A percentile compares a stretch with the other conserved stretches of the same genome.
phyloP scores from a whole-genome alignment of 2,113 vertebrate species.

The Paramisgurnus dabryanus region DNA sequence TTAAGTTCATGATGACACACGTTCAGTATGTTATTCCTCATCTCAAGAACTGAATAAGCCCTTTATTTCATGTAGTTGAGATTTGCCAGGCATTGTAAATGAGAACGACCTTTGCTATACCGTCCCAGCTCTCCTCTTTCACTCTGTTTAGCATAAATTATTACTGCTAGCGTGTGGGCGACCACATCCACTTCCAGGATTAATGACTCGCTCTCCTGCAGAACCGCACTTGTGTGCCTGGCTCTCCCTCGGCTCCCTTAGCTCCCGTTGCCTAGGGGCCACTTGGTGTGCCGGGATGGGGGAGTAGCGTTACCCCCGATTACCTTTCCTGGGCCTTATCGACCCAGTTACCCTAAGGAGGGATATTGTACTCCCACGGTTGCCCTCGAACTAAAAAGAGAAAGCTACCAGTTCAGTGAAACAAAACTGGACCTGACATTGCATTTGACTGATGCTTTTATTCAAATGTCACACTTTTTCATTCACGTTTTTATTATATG shows the following conservation, averaged over 20 bases:
- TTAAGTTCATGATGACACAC: no score
- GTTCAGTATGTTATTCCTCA: neutral
- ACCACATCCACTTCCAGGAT: slow-evolving; percentile 26
- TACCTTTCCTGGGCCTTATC: slow-evolving; percentile 22
- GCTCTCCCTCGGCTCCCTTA: slow-evolving; percentile 6
- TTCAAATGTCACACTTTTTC: no score
- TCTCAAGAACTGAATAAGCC: neutral
- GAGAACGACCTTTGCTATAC: slow-evolving; percentile 9
- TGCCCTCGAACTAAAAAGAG: neutral
- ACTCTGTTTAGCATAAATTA: slow-evolving; percentile 36
- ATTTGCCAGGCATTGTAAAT: slow-evolving; percentile 7
- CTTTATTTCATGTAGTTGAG: slow-evolving; percentile 1
- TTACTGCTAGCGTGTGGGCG: slow-evolving; percentile 15
- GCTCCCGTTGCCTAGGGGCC: neutral
- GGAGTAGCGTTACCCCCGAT: slow-evolving; percentile 15
- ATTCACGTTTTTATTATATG: no score
- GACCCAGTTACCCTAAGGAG: neutral
- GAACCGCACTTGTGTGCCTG: neutral
- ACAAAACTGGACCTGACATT: neutral
- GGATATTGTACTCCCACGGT: neutral
- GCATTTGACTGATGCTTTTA: no score
- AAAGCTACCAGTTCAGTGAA: neutral
- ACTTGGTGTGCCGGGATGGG: neutral
- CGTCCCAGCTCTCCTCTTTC: slow-evolving; percentile 21
- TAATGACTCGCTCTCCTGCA: slow-evolving; percentile 13